Conservation (phyloP, 2,797 vertebrate genomes). For the Artibeus lituratus region DNA sequence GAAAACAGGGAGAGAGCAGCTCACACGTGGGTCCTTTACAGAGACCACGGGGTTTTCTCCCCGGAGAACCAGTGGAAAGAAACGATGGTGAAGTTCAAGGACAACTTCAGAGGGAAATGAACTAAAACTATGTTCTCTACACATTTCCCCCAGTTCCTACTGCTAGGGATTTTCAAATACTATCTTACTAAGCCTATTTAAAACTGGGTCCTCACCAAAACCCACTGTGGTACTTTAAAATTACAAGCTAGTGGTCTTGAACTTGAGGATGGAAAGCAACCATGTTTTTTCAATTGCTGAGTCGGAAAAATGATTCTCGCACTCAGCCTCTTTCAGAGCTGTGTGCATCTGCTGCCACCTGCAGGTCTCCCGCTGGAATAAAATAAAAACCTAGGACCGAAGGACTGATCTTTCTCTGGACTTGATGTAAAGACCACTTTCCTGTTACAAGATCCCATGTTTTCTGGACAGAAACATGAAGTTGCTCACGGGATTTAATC, state of each 20-base stretch:
- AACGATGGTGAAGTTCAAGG: background rate
- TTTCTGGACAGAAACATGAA: conserved; percentile 37
- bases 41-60: background rate
- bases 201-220: background rate
- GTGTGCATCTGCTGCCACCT: conserved; percentile 78
- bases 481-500: conserved; percentile 34
- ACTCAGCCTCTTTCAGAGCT: background rate
- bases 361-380: conserved; percentile 53
- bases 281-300: background rate
- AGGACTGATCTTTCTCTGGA: conserved; percentile 38
- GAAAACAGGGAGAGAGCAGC: background rate
- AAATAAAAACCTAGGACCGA: background rate
- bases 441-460: background rate
- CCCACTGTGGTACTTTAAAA: background rate
- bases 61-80: background rate
- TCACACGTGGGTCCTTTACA: background rate
- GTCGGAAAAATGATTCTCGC: background rate
- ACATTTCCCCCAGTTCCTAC: background rate
- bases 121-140: background rate
- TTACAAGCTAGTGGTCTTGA: background rate
- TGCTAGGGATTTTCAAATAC: background rate
- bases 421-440: conserved; percentile 10
- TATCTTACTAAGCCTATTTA: background rate
- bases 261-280: background rate
- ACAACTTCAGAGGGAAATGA: background rate